phyloP scores from a whole-genome alignment of 1,140 invertebrate genomes.

The Gonioctena quinquepunctata region DNA sequence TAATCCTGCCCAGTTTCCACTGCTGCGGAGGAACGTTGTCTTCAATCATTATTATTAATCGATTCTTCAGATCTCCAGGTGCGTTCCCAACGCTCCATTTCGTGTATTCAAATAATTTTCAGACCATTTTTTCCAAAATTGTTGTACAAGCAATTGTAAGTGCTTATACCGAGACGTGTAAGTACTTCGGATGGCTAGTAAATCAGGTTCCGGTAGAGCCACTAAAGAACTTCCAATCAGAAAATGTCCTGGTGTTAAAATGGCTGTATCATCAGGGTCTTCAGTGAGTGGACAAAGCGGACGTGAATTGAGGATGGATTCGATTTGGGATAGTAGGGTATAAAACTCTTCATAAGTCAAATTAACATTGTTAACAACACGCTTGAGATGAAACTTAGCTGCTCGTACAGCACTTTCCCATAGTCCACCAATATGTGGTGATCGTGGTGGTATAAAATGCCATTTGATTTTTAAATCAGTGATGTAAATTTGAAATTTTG shows the following conservation, averaged over 20 bases:
- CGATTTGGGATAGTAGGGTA: slow-evolving; percentile 39
- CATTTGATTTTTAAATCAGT: slow-evolving; percentile 53
- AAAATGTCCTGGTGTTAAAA: slow-evolving; percentile 53
- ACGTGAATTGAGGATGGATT: slow-evolving; percentile 46
- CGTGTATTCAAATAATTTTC: slow-evolving; percentile 31
- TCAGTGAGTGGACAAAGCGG: slow-evolving; percentile 41
- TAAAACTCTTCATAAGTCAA: slow-evolving; percentile 32
- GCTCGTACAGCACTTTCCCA: slow-evolving; percentile 31
- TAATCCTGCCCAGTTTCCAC: slow-evolving; percentile 43
- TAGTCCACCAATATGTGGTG: slow-evolving; percentile 35
- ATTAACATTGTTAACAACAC: slow-evolving; percentile 32
- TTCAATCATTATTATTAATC: too few species aligned
- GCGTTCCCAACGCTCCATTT: too few species aligned
- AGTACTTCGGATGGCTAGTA: background rate
- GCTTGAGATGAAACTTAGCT: slow-evolving; percentile 44
- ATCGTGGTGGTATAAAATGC: slow-evolving; percentile 30
- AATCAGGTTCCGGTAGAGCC: slow-evolving; percentile 27
- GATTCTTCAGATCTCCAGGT: too few species aligned
- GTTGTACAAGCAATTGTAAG: slow-evolving; percentile 20
- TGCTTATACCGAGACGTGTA: slow-evolving; percentile 1
- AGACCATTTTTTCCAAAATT: slow-evolving; percentile 33
- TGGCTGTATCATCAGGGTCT: slow-evolving; percentile 36
- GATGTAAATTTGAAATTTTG: slow-evolving; percentile 47
- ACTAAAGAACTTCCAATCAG: slow-evolving; percentile 45
- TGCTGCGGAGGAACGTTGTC: slow-evolving; percentile 34